Evolutionary conservation across 2,113 vertebrate genomes (phyloP).

Genomic region (Pollimyrus isidori): DNA sequence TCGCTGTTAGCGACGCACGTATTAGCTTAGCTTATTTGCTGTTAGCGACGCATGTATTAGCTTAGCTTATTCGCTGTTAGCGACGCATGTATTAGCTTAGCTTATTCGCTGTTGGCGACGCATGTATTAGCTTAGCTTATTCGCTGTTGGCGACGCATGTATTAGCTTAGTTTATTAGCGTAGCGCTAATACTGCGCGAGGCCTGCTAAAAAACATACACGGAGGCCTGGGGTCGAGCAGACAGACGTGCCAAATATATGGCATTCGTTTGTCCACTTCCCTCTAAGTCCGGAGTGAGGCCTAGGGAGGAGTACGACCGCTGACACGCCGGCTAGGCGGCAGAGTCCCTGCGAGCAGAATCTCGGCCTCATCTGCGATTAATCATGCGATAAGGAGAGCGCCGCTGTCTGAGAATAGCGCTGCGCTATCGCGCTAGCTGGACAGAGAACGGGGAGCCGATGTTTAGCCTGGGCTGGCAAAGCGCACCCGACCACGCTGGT

Average conservation of each 20-base stretch:
- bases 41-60: too few relatives aligned
- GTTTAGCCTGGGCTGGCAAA: neutral
- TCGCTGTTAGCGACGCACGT: neutral
- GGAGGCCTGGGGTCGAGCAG: neutral
- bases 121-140: too few relatives aligned
- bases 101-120: too few relatives aligned
- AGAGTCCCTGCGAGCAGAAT: neutral
- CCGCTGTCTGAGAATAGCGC: neutral
- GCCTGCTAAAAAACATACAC: neutral
- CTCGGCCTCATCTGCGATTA: neutral
- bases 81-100: too few relatives aligned
- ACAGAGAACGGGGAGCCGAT: neutral
- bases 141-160: too few relatives aligned
- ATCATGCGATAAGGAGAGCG: neutral
- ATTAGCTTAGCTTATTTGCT: neutral
- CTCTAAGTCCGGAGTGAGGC: neutral
- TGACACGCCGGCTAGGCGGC: neutral
- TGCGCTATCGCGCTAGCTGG: neutral
- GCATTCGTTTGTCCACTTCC: neutral
- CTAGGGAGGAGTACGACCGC: neutral
- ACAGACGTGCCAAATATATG: neutral
- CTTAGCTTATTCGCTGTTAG: too few relatives aligned
- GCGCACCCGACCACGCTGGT: neutral
- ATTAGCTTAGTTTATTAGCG: too few relatives aligned
- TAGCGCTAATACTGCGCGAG: neutral